Evolutionary conservation across 2,888 invertebrate species (phyloP), one percentile per base, ranked within the genome.

Genomic region (Mycalesis mineus): DNA sequence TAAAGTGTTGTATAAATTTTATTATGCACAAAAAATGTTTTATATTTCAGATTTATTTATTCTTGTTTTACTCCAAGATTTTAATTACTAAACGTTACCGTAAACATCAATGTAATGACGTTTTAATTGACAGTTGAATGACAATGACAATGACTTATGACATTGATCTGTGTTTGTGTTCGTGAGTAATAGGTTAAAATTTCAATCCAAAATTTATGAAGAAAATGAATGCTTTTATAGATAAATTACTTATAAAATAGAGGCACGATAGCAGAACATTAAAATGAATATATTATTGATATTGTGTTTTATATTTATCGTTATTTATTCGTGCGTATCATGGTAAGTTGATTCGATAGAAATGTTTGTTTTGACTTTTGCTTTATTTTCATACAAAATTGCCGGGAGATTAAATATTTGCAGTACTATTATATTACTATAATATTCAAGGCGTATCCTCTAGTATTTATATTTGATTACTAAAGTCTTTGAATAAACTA

Each of bases 311-410:
- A 79, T 84, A 69, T 78, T 80, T 69, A 66, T 80, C 33, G 73
- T 86, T 60, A 73, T 92, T 61, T 93, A 93, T 74, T 92, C 91
- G 55, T 91, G 90, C 69, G 91, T 92, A 66, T 92, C 92, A 60
- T 92, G 93, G 93, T 92, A 78, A 84, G 58, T 65, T 60, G 39
- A 37, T 62, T 60, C 44, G 36, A 42, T 40, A 57, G 37, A 48
- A 33, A 29, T 59, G 60, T 60, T 54, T 60, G 54, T 57, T 58
- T 58, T 57, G 22, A 36, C 36, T 29, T 45, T 14, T 8, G 29
- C 8, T 45, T 45, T 45, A 9, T 11, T 28, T 45, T 14, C 13
- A 31, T 45, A 14, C 2, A 41, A 39, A 39, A 29, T 15, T 41
- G 51, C 51, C 51, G 51, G 51, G 31, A 29, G 3, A 11, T 14